Percentiles rank a stretch among this genome's conserved stretches.
phyloP scores from a whole-genome alignment of 2,113 vertebrate genomes.

The Hipposideros armiger region DNA sequence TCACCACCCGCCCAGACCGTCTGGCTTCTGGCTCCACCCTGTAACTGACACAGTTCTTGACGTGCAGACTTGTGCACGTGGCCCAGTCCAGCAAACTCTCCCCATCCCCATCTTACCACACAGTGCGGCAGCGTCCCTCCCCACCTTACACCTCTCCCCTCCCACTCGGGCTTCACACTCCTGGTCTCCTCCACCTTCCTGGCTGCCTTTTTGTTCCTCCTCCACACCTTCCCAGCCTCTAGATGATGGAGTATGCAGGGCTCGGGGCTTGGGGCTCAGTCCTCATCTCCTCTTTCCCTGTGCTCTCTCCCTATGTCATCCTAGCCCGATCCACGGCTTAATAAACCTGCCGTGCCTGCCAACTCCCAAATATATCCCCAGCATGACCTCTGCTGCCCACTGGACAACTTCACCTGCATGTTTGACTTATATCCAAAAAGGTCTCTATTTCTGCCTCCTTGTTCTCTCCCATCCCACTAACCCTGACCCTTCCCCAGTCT shows the following conservation, averaged over 20 bases:
- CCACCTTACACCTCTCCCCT: background rate
- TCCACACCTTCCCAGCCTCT: background rate
- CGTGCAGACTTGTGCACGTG: background rate
- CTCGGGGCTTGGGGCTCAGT: background rate
- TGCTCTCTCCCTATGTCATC: background rate
- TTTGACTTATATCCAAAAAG: background rate
- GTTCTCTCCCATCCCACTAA: background rate
- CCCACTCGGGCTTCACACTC: rapidly evolving
- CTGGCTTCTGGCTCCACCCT: background rate
- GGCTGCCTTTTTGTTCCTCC: background rate
- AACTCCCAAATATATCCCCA: background rate
- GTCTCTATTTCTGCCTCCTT: background rate
- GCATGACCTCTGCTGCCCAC: background rate
- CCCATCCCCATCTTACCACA: background rate
- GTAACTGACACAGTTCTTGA: background rate
- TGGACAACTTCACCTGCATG: background rate
- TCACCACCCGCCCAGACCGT: background rate
- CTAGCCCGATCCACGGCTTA: background rate
- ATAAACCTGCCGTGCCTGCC: background rate
- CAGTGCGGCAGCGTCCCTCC: background rate
- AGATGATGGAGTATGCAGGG: background rate
- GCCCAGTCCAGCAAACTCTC: background rate
- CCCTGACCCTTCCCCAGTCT: background rate
- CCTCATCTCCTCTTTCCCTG: background rate
- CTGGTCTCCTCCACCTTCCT: background rate